A percentile compares a stretch with the other conserved stretches of the same genome.
Evolutionary conservation across 2,888 invertebrate genomes (phyloP).

Genomic region (Penaeus monodon): DNA sequence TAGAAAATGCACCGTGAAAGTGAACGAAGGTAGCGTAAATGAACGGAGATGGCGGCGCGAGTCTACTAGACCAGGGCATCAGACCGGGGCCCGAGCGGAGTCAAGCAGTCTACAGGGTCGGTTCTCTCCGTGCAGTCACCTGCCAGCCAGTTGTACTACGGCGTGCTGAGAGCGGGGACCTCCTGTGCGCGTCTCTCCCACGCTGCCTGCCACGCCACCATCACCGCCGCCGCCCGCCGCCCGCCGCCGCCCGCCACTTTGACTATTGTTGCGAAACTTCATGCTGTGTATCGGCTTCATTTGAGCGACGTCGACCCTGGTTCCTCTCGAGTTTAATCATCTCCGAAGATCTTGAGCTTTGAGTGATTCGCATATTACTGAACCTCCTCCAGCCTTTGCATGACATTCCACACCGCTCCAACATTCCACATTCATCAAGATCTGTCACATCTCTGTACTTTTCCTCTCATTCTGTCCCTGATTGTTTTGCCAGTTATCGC

Average conservation of each 20-base stretch:
- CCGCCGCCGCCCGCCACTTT: conserved; percentile 3
- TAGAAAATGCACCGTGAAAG: not conserved
- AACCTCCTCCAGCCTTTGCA: too few species aligned
- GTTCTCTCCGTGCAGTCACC: conserved; percentile 1
- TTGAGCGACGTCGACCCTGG: too few species aligned
- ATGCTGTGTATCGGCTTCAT: too few species aligned
- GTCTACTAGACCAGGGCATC: conserved; percentile 5
- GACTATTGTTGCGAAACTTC: too few species aligned
- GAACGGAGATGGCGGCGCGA: conserved; percentile 1
- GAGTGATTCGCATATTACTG: too few species aligned
- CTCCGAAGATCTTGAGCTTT: too few species aligned
- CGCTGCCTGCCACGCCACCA: conserved; percentile 1
- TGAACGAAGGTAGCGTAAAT: not conserved
- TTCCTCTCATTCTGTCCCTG: too few species aligned
- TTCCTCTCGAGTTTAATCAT: too few species aligned
- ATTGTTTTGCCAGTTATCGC: too few species aligned
- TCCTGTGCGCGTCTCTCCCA: not conserved
- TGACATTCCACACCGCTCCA: too few species aligned
- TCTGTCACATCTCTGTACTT: too few species aligned
- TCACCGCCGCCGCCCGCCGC: not conserved
- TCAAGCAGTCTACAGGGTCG: conserved; percentile 17
- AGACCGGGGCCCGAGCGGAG: conserved; percentile 14
- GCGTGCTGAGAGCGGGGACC: conserved; percentile 4
- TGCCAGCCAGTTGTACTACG: conserved; percentile 15
- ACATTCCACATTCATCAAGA: too few species aligned